A percentile compares a stretch with the other conserved stretches of the same genome.
Conservation (phyloP, 2,797 vertebrate species). For the Pseudopleuronectes americanus region DNA sequence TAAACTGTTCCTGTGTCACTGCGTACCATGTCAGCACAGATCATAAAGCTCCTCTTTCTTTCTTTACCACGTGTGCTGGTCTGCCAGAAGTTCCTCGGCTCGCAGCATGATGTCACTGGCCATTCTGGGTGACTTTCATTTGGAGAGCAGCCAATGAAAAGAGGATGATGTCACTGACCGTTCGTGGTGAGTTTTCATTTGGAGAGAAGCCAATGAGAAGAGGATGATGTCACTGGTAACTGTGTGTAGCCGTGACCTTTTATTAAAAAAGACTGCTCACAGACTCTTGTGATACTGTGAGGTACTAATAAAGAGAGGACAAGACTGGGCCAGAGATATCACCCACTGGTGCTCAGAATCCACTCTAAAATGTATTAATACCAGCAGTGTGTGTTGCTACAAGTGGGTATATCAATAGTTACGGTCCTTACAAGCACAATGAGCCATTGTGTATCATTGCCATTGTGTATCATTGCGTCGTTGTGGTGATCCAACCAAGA, state of each 20-base stretch:
- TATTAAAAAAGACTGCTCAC: no score
- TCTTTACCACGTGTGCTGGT: slow-evolving; percentile 11
- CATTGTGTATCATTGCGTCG: no score
- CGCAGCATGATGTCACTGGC: slow-evolving; percentile 56
- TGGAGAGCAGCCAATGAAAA: slow-evolving; percentile 43
- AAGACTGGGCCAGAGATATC: slow-evolving; percentile 37
- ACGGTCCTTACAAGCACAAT: no score
- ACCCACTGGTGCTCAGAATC: slow-evolving; percentile 27
- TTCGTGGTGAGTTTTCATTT: slow-evolving; percentile 30
- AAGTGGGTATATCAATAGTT: no score
- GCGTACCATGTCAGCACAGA: slow-evolving; percentile 15
- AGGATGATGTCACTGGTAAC: slow-evolving; percentile 58
- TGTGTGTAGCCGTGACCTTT: slow-evolving; percentile 25
- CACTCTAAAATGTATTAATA: not conserved
- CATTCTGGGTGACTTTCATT: slow-evolving; percentile 23
- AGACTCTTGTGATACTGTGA: slow-evolving; percentile 28
- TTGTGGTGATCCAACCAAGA: no score
- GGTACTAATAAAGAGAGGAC: slow-evolving; percentile 33
- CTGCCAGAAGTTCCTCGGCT: slow-evolving; percentile 8
- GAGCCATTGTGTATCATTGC: no score
- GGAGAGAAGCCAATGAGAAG: slow-evolving; percentile 44
- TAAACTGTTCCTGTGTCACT: slow-evolving; percentile 30
- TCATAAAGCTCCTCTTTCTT: slow-evolving; percentile 42
- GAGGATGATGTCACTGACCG: slow-evolving; percentile 56
- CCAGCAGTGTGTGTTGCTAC: no score